Evolutionary conservation across 2,797 vertebrate genomes (phyloP).

Genomic region (Ficedula albicollis): DNA sequence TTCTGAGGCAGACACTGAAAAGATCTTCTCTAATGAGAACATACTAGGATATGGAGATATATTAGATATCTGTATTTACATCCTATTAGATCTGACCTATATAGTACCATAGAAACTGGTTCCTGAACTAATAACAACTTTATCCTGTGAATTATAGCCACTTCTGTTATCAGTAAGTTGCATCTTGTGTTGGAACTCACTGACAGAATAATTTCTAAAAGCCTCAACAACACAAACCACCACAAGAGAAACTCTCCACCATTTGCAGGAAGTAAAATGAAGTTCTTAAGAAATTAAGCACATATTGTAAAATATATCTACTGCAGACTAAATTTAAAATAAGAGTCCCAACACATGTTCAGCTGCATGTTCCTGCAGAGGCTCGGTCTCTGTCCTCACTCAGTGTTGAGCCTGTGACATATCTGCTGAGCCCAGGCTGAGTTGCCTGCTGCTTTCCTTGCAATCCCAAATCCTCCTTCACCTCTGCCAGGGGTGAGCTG

Average conservation of each 20-base stretch:
- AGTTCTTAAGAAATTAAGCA: not conserved
- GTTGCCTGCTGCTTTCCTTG: not conserved
- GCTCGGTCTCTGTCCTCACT: not conserved
- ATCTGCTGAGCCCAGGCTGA: not conserved
- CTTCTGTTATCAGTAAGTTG: not conserved
- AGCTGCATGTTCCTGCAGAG: no score
- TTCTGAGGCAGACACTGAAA: not conserved
- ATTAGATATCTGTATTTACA: not conserved
- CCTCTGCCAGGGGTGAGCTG: not conserved
- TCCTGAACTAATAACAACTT: not conserved
- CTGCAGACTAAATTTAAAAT: not conserved
- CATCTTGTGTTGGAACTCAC: not conserved
- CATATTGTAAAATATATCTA: not conserved
- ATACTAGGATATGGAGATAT: not conserved
- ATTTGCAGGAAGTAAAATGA: not conserved
- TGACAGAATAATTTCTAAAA: not conserved
- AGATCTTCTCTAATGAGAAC: not conserved
- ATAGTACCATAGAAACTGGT: not conserved
- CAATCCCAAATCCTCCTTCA: rapidly evolving
- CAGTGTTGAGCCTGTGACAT: not conserved
- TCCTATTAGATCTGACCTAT: not conserved
- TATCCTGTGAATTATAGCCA: not conserved
- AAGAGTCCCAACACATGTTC: rapidly evolving
- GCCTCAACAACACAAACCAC: not conserved
- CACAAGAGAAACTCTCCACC: not conserved